Evolutionary conservation across 2,888 invertebrate species (phyloP).

Genomic region (Onthophagus sagittarius): DNA sequence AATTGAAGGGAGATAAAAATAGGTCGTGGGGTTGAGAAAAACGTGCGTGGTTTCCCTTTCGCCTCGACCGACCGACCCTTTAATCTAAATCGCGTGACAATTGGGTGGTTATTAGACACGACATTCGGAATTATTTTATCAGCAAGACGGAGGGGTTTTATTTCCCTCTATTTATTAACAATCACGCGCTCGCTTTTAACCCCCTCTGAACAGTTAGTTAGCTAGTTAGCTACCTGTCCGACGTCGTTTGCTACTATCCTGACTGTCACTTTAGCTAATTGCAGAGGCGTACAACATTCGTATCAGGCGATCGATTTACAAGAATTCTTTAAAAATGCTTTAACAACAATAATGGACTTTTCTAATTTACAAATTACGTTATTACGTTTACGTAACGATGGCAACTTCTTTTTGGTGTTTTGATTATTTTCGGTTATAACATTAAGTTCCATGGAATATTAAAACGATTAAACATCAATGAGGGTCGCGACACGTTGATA

Average conservation of each 20-base stretch:
- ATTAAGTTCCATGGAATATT: neutral
- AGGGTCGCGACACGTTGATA: neutral
- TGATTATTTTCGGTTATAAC: neutral
- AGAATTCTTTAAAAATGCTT: too few relatives aligned
- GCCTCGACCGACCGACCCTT: neutral
- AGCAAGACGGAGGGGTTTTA: slow-evolving; percentile 50
- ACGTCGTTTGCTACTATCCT: neutral
- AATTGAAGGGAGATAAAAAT: neutral
- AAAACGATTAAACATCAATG: slow-evolving; percentile 1
- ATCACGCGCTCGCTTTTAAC: slow-evolving; percentile 46
- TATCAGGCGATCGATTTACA: neutral
- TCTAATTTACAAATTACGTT: too few relatives aligned
- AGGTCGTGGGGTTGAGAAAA: neutral
- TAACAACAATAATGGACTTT: neutral
- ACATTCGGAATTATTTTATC: slow-evolving; percentile 52
- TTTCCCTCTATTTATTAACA: slow-evolving; percentile 51
- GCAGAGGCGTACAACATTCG: neutral
- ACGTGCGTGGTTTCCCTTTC: neutral
- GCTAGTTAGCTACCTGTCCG: slow-evolving; percentile 42
- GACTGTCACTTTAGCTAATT: neutral
- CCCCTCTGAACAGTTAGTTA: slow-evolving; percentile 48
- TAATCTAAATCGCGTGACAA: slow-evolving; percentile 40
- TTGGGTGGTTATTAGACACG: slow-evolving; percentile 49
- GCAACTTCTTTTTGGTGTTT: neutral
- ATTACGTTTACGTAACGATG: neutral